These are phyloP conservation scores for Macrocentrus cingulum DNA, from an alignment of 1,140 invertebrate species.

Conservation along the genomic window DNA sequence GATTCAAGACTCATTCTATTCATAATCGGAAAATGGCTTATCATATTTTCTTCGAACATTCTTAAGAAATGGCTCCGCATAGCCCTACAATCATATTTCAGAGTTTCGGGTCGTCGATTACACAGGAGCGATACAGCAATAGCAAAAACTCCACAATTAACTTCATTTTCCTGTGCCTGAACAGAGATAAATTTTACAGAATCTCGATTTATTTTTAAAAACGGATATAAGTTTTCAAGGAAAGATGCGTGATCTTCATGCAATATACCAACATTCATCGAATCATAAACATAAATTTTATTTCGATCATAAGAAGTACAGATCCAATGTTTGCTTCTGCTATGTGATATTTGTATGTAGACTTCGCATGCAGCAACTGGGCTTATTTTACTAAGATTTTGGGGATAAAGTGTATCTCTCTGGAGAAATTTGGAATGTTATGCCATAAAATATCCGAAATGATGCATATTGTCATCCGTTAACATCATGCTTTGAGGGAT, in stretches of 20 bases:
- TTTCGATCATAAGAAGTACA: slow-evolving; percentile 7
- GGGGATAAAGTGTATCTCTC: not conserved
- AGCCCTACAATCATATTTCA: not conserved
- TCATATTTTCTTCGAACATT: not conserved
- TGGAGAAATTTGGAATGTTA: not conserved
- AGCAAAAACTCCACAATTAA: slow-evolving; percentile 15
- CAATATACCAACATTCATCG: not conserved
- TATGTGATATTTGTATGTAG: slow-evolving; percentile 1
- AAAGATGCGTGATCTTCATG: not conserved
- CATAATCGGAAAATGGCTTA: slow-evolving; percentile 12
- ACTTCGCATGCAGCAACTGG: not conserved
- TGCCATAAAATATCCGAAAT: not conserved
- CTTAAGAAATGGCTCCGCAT: slow-evolving; percentile 4
- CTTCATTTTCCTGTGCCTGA: slow-evolving; percentile 9
- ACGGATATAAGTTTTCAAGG: slow-evolving; percentile 5
- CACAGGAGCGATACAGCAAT: slow-evolving; percentile 9
- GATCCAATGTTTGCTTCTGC: slow-evolving; percentile 8
- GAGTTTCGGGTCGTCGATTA: not conserved
- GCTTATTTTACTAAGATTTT: not conserved
- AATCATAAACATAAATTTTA: slow-evolving; percentile 14
- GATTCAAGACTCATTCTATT: too few relatives aligned
- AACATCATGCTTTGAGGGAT: not conserved
- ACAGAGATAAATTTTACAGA: not conserved
- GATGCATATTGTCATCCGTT: not conserved
- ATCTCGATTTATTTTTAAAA: not conserved